Base-by-base conservation (phyloP, 2,113 vertebrate species). In the Sinocyclocheilus anshuiensis region DNA sequence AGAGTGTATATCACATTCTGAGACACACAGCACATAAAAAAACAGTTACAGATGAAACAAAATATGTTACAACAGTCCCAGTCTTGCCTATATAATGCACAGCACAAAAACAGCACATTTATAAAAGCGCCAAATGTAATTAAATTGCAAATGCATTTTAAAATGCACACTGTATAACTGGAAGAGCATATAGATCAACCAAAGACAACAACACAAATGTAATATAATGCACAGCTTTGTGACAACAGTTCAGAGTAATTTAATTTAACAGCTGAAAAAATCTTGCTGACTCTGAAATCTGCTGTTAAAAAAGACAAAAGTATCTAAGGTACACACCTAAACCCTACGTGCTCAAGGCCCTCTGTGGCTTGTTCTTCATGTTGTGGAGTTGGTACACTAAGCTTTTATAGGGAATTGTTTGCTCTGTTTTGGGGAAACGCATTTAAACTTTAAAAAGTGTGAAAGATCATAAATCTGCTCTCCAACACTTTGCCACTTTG, bases 391-490 rank as follows among this genome's bases (percentile, higher is more conserved):
- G 15, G 78, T 42, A 1, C 6, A 39, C 39, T 39, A 79, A n/a
- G 29, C 53, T 79, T 79, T 59, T 39, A n/a, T 5, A 79, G 53
- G 77, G 53, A 79, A 36, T 59, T 59, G 53, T 36, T 59, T 13
- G 18, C 26, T 79, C 20, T 57, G 7, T 81, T 63, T 26, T 81
- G 3, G 22, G 57, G 13, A 81, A 81, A 65, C 15, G 2, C 10
- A 24, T 39, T 36, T 63, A 42, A 63, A 80, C 22, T 63, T 78
- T 63, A 61, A 63, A 63, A 45, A 81, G 59, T 61, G 78, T 26
- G 57, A 18, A 11, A 78, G 15, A 55, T 29, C 8, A 77, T 18
- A 63, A 24, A 63, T 63, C 77, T 61, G 78, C 4, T 63, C 36
- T 63, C n/a, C n/a, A 16, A 24, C 6, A n/a, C 6, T n/a, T 72